These are phyloP conservation scores for Rousettus madagascariensis DNA, from an alignment of 2,797 vertebrate genomes.

Conservation along the genomic window DNA sequence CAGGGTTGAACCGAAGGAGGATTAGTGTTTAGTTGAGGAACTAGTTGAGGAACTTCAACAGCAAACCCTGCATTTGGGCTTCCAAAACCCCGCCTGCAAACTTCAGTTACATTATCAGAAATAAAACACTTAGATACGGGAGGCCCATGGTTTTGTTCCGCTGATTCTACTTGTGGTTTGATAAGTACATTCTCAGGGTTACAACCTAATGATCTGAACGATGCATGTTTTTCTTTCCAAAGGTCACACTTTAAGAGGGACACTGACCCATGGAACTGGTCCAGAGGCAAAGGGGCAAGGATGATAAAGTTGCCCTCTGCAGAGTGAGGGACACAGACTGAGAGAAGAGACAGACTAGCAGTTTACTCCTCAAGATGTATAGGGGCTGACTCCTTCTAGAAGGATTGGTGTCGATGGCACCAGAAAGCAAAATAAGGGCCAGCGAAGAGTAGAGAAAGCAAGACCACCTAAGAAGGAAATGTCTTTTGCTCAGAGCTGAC, in stretches of 20 bases:
- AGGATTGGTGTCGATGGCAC: neutral
- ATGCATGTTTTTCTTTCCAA: slow-evolving; percentile 26
- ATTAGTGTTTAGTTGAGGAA: neutral
- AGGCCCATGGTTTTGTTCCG: neutral
- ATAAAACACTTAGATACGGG: neutral
- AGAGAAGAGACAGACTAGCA: neutral
- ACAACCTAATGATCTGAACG: slow-evolving; percentile 47
- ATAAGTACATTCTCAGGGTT: slow-evolving; percentile 49
- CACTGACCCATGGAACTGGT: slow-evolving; percentile 41
- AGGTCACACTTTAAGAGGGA: slow-evolving; percentile 49
- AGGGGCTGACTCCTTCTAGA: neutral
- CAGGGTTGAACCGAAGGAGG: neutral
- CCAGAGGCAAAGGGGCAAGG: slow-evolving; percentile 17
- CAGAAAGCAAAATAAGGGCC: neutral
- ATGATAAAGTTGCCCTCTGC: neutral
- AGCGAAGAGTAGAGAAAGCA: neutral
- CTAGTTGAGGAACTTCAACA: neutral
- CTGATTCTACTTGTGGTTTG: slow-evolving; percentile 57
- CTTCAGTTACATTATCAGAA: slow-evolving; percentile 39
- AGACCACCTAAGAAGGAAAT: neutral
- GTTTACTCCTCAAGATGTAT: neutral
- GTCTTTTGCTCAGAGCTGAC: neutral
- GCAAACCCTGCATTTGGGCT: neutral
- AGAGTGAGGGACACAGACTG: neutral
- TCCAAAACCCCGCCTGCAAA: neutral